Evolutionary conservation across 2,888 invertebrate species (phyloP).

Genomic region (Rhamphomyia laevipes): DNA sequence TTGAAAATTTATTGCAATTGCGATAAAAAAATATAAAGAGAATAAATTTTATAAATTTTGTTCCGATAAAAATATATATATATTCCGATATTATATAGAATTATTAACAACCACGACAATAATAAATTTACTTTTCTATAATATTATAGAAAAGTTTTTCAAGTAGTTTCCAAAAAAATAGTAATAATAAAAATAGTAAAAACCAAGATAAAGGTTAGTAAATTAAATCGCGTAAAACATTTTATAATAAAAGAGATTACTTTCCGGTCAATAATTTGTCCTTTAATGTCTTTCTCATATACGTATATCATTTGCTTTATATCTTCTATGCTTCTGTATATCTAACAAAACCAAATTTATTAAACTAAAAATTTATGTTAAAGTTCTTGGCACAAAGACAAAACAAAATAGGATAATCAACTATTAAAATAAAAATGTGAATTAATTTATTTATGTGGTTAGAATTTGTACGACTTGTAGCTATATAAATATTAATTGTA

Average conservation of each 20-base stretch:
- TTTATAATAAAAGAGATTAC: not conserved
- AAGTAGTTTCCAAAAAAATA: too few species aligned
- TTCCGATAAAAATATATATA: too few species aligned
- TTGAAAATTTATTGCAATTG: not conserved
- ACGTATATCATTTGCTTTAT: not conserved
- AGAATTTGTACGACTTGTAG: not conserved
- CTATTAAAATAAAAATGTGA: not conserved
- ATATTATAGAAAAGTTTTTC: too few species aligned
- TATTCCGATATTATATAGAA: too few species aligned
- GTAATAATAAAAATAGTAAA: not conserved
- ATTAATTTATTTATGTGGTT: too few species aligned
- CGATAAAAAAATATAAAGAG: not conserved
- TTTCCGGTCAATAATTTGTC: slow-evolving; percentile 3
- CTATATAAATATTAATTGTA: too few species aligned
- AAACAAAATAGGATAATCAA: not conserved
- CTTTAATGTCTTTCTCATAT: not conserved
- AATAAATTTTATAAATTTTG: too few species aligned
- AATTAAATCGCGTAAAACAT: not conserved
- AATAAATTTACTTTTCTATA: too few species aligned
- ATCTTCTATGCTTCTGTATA: not conserved
- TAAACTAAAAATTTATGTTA: not conserved
- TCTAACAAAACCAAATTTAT: not conserved
- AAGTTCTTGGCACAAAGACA: not conserved
- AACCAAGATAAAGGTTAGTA: not conserved
- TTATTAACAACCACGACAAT: too few species aligned